Base-by-base conservation (phyloP, 2,113 vertebrate genomes). In the Salvelinus namaycush region DNA sequence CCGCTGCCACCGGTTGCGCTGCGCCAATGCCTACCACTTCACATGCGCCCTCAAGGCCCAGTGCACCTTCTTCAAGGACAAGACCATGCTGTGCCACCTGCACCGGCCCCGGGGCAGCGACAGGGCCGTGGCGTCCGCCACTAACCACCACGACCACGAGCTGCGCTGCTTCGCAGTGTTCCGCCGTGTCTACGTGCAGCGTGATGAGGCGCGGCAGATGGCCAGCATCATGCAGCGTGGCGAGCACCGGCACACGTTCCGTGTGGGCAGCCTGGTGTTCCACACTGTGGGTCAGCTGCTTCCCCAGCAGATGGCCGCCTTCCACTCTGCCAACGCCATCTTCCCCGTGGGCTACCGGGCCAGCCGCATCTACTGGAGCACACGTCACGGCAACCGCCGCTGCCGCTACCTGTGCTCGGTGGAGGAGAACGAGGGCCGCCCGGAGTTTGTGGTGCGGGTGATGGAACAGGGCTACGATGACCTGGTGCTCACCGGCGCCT, bases 1-100 rank as follows among this genome's bases (percentile, higher is more conserved):
- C 20, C 94, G 97, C 76, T 99, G 98, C 79, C 97, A 99, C 91
- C 94, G 97, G 16, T 95, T 98, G 60, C 95, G 98, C 79, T 99
- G 98, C 94, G 91, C 96, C 92, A 99, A 98, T 88, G 93, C 96
- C 74, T 99, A 99, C 87, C 98, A 99, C 94, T 99, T 99, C 86
- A 97, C 96, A 86, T 99, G 98, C 70, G 98, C 98, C 60, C 93
- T 97, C 84, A 94, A 94, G 92, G 97, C 97, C 78, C 95, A 95
- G 88, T 99, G 98, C 93, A 99, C 96, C 92, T 99, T 99, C 92
- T 99, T 99, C 88, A 99, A 98, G 93, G 98, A 99, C 82, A 99
- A 99, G 91, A 99, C 97, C 4, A 97, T 99, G 98, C 95, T 99
- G 76, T 99, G 97, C 84, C 96, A 96, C 83, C 87, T 96, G 87